A percentile compares a stretch with the other conserved stretches of the same genome.
phyloP scores from a whole-genome alignment of 1,140 invertebrate species.

The Zaprionus inermis region DNA sequence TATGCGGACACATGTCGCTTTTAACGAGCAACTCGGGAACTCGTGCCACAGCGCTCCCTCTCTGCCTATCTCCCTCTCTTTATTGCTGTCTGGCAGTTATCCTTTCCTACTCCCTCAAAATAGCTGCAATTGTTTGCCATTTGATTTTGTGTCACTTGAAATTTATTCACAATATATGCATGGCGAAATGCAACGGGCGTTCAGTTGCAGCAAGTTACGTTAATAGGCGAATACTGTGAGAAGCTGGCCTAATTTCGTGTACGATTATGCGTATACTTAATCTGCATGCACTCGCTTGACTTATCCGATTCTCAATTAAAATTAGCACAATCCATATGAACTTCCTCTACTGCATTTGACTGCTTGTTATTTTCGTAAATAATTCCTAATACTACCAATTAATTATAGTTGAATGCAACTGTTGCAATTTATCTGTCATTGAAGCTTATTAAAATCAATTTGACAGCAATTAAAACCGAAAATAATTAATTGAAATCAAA shows the following conservation, averaged over 20 bases:
- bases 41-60: not conserved
- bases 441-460: conserved; percentile 8
- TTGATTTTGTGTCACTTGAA: conserved; percentile 27
- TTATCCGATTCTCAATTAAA: too few relatives aligned
- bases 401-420: not conserved
- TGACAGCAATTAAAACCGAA: conserved; percentile 8
- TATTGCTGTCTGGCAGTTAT: not conserved
- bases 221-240: not conserved
- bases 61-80: conserved; percentile 4
- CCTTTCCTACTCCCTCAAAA: conserved; percentile 17
- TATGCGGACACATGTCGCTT: conserved; percentile 58
- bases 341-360: not conserved
- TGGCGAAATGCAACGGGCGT: not conserved
- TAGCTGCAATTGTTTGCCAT: conserved; percentile 35
- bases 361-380: not conserved
- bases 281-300: too few relatives aligned
- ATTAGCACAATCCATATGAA: not conserved
- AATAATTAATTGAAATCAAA: conserved; percentile 6
- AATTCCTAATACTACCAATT: not conserved
- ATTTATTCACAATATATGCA: conserved; percentile 24
- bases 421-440: not conserved
- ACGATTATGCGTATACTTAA: not conserved
- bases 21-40: conserved; percentile 42
- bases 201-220: conserved; percentile 9
- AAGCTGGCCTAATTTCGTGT: too few relatives aligned